Evolutionary conservation across 2,888 invertebrate genomes (phyloP).

Genomic region (Byasa hedistus): DNA sequence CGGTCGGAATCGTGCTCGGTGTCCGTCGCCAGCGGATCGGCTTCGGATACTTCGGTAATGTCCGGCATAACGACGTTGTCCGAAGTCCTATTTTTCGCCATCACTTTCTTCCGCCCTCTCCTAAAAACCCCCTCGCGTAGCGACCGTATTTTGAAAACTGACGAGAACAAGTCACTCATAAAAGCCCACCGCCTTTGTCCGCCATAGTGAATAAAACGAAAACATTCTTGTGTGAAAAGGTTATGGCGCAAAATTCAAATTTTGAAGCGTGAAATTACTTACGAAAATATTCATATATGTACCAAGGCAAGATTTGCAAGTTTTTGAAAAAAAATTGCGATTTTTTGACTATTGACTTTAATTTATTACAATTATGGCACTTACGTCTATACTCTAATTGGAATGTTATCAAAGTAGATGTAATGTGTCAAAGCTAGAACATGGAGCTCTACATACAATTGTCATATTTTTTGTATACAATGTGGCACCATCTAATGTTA

Average conservation of each 20-base stretch:
- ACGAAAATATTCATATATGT: background rate
- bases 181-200: slow-evolving; percentile 45
- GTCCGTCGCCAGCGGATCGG: slow-evolving; percentile 81
- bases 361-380: background rate
- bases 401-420: background rate
- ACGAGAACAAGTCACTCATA: slow-evolving; percentile 42
- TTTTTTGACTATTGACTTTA: background rate
- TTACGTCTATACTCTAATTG: background rate
- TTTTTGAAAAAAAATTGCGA: background rate
- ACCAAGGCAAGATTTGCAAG: background rate
- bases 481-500: background rate
- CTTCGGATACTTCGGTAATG: slow-evolving; percentile 82
- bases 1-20: slow-evolving; percentile 81
- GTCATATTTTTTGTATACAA: background rate
- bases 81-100: slow-evolving; percentile 76
- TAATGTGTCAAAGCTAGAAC: background rate
- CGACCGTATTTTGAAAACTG: slow-evolving; percentile 43
- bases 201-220: slow-evolving; percentile 60
- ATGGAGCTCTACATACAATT: background rate
- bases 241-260: slow-evolving; percentile 60
- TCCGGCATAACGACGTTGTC: slow-evolving; percentile 85
- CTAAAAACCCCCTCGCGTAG: slow-evolving; percentile 47
- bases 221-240: slow-evolving; percentile 45
- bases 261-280: background rate
- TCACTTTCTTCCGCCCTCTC: slow-evolving; percentile 58